Evolutionary conservation across 1,140 invertebrate species (phyloP), one percentile per base, ranked within the genome.

Genomic region (Stegodyphus dumicola): DNA sequence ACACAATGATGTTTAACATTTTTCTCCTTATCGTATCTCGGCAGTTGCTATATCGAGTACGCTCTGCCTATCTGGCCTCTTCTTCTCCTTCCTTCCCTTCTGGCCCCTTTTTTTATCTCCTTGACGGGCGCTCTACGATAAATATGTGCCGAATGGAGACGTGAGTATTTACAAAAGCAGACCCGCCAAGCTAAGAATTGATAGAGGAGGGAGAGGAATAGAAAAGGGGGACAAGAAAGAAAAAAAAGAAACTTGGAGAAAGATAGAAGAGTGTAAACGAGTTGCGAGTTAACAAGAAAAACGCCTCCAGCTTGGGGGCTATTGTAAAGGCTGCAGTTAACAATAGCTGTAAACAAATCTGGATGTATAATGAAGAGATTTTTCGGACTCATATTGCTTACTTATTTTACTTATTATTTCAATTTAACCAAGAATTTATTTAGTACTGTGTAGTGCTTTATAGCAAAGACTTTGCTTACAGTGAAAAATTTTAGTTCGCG

Each of bases 1-100:
- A 86, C 84, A 86, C 84, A 86, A 86, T 86, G 75, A 86, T 86
- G 75, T 86, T 86, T 86, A 86, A 86, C 84, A 86, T 86, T 86
- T 86, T 86, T 78, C 76, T 77, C 81, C 81, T 73, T 77, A 77
- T 85, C 76, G 75, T 71, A 83, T 74, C 70, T 73, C 65, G 78
- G 69, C 64, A 70, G 78, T 71, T 80, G 67, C 78, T 79, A 56
- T 74, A 76, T 84, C 71, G 71, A 76, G 73, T 75, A 66, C 17
- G 56, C 65, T 80, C 74, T 77, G 53, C 87, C 79, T 87, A n/a
- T 86, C 70, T 76, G 54, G 74, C 74, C 77, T 11, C 76, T 48
- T 75, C 53, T 86, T 13, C n/a, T 48, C 49, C 49, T 33, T 52
- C 49, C 81, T n/a, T 51, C 17, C 52, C 79, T 54, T 48, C 51